Evolutionary conservation across 1,140 invertebrate species (phyloP), one percentile per base, ranked within the genome.

Genomic region (Aphelinus certus): DNA sequence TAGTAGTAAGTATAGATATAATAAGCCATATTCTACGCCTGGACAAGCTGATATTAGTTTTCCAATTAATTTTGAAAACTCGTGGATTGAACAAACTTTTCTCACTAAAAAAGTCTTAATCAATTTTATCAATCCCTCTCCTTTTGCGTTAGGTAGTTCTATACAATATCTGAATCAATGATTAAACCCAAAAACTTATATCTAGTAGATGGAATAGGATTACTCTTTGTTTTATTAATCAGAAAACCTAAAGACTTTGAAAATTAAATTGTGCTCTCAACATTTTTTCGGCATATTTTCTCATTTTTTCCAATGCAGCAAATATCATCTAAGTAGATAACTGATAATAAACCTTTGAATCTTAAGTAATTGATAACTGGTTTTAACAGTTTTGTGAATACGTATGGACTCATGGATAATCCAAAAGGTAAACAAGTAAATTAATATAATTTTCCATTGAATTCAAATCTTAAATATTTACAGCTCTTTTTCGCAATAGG

Each of bases 351-450:
- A 7, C 60, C 68, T 58, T 62, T 49, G 2, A 9, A 3, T 69
- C 72, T 51, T 7, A 76, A 68, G 45, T 1, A 7, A n/a, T 51
- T 64, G 9, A 76, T 68, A 3, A 76, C 57, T 1, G 71, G 67
- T 74, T 74, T 78, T 10, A 76, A 43, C 7, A 76, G 53, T 56
- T 78, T 78, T n/a, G 77, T 78, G 61, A 74, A 78, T 3, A 76
- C n/a, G 3, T 43, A 76, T 1, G 64, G 72, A 51, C 57, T 49
- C 48, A 51, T 55, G 47, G 10, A 63, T 26, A 78, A 7, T 7
- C 75, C 72, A 60, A 71, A 67, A 26, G 69, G 68, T 53, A 76
- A 74, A 68, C 74, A 76, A 6, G 10, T 71, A 71, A 76, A 76
- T 58, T 76, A 42, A 64, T 65, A 78, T 1, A 76, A 7, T 7